Base-by-base conservation (phyloP, 2,888 invertebrate species). In the Bombylius discolor region DNA sequence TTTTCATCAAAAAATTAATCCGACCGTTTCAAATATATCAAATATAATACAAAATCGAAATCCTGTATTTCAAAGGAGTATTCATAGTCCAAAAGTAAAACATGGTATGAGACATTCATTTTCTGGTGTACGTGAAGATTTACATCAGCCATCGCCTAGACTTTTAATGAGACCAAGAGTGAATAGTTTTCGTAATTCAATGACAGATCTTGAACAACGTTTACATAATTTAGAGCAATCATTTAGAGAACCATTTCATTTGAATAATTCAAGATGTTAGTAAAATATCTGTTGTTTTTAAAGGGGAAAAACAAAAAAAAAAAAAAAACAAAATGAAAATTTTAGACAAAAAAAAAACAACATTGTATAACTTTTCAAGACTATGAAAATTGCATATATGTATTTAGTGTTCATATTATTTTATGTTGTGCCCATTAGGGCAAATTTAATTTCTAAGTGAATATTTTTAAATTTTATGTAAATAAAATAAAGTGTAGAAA, bases 121-220 rank as follows among this genome's bases (percentile, higher is more conserved):
- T 63, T 73, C 73, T 7, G 73, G 74, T 34, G 69, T 74, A 14
- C 72, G 72, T 56, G 74, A 73, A 55, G 74, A 73, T 58, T 64
- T 73, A 31, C 69, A 69, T 66, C 73, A 71, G 57, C 66, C 64
- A 52, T 72, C 71, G 39, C 72, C 73, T 11, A 68, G 69, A 52
- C 65, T 72, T 32, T 67, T 71, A 9, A 58, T 71, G 34, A 65
- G 72, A 13, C 69, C 73, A 0, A 56, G 72, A 5, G 70, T 71
- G 13, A 70, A 72, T 55, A 68, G 65, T 32, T 62, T 71, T 57
- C 68, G 73, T 53, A 73, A 72, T 62, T 74, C 73, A 5, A 72
- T 73, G 69, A 72, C 70, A 54, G 74, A 73, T 60, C 64, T 73
- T 56, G 73, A 73, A 59, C 69, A 73, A 56, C 67, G 73, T 8